Evolutionary conservation across 2,797 vertebrate species (phyloP).

Genomic region (Cuniculus paca): DNA sequence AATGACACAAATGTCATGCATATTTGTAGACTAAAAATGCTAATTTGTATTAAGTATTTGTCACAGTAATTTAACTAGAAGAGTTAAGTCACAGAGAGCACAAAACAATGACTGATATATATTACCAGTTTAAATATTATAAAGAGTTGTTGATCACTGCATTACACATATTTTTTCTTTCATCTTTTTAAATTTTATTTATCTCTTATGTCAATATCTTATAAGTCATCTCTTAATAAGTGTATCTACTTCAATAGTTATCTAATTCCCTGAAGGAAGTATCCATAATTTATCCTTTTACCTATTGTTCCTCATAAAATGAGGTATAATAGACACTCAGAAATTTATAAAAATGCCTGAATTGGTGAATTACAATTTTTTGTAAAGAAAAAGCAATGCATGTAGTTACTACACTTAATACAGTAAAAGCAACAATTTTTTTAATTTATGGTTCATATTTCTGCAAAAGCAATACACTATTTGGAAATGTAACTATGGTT

Average conservation of each 20-base stretch:
- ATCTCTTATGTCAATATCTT: not conserved
- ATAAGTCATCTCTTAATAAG: not conserved
- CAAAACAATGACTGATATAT: not conserved
- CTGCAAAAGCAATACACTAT: conserved; percentile 58
- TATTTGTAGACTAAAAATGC: not conserved
- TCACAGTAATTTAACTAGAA: not conserved
- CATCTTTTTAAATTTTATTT: not conserved
- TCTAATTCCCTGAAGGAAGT: not conserved
- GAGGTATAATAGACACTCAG: not conserved
- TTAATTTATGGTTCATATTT: conserved; percentile 76
- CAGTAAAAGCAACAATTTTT: not conserved
- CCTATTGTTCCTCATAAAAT: not conserved
- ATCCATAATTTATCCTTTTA: not conserved
- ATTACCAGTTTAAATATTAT: conserved; percentile 13
- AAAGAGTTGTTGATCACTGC: not conserved
- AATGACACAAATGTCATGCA: not conserved
- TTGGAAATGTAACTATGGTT: conserved; percentile 72
- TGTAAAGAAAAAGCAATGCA: not conserved
- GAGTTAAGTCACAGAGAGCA: not conserved
- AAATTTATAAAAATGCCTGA: not conserved
- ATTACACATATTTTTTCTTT: not conserved
- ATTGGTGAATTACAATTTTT: not conserved
- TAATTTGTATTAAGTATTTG: not conserved
- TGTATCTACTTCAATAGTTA: not conserved
- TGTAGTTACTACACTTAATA: not conserved